Percentiles rank a stretch among this genome's conserved stretches.
Evolutionary conservation across 2,113 vertebrate genomes (phyloP).

Genomic region (Grallaria varia): DNA sequence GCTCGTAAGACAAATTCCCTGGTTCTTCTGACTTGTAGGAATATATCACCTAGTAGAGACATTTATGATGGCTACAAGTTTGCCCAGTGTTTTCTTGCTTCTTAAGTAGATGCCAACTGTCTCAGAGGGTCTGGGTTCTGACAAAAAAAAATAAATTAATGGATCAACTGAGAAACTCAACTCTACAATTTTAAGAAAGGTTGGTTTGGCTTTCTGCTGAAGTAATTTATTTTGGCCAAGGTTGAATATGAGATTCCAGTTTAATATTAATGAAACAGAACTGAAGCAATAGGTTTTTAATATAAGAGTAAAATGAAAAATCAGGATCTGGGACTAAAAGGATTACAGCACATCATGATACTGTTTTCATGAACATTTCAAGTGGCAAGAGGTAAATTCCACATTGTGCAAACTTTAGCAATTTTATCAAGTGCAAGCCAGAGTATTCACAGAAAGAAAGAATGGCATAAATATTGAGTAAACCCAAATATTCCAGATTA

Average conservation of each 20-base stretch:
- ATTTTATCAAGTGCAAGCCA: background rate
- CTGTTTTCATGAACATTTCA: background rate
- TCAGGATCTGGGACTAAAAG: background rate
- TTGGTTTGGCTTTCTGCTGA: background rate
- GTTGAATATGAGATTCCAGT: background rate
- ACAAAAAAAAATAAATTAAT: background rate
- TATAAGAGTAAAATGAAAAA: background rate
- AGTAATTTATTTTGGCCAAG: background rate
- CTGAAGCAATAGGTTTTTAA: background rate
- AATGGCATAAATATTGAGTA: background rate
- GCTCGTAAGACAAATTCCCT: background rate
- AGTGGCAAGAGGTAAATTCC: background rate
- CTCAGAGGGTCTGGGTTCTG: background rate
- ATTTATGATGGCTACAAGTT: background rate
- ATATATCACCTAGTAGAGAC: background rate
- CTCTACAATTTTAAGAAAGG: background rate
- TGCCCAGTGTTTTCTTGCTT: background rate
- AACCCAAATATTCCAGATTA: background rate
- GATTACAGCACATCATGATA: fast-evolving
- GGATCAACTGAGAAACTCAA: background rate
- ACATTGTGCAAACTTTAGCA: background rate
- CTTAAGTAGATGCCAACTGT: background rate
- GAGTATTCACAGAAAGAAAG: background rate
- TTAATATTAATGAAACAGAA: background rate
- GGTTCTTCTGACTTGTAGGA: background rate